Conservation (phyloP, 2,797 vertebrate genomes). For the Lemur catta region DNA sequence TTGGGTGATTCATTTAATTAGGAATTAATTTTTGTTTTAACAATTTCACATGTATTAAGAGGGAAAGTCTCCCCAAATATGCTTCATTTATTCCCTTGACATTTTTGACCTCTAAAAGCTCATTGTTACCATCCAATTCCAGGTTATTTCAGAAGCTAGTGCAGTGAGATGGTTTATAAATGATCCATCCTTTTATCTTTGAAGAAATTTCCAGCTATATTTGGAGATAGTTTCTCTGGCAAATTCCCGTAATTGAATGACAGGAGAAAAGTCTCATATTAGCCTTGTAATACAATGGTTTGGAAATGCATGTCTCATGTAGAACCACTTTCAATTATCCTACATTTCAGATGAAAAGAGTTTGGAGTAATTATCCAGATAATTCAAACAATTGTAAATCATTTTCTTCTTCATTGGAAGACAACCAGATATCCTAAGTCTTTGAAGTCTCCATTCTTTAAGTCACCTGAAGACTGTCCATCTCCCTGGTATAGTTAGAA, state of each 20-base stretch:
- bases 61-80: not conserved
- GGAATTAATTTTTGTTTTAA: not conserved
- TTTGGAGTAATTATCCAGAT: not conserved
- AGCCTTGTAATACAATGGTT: not conserved
- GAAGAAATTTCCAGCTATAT: not conserved
- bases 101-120: not conserved
- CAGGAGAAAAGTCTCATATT: not conserved
- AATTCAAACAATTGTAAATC: conserved; percentile 11
- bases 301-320: not conserved
- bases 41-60: not conserved
- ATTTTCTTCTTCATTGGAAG: not conserved
- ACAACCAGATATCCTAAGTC: not conserved
- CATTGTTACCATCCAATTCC: not conserved
- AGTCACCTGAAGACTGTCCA: not conserved
- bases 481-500: not conserved
- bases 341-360: not conserved
- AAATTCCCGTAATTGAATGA: not conserved
- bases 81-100: not conserved
- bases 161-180: not conserved
- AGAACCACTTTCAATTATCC: conserved; percentile 1
- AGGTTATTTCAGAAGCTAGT: not conserved
- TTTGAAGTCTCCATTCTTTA: conserved; percentile 4
- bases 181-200: not conserved
- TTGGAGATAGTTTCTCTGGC: not conserved
- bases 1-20: not conserved